Conservation (phyloP, 2,113 vertebrate species). For the Sitta europaea region DNA sequence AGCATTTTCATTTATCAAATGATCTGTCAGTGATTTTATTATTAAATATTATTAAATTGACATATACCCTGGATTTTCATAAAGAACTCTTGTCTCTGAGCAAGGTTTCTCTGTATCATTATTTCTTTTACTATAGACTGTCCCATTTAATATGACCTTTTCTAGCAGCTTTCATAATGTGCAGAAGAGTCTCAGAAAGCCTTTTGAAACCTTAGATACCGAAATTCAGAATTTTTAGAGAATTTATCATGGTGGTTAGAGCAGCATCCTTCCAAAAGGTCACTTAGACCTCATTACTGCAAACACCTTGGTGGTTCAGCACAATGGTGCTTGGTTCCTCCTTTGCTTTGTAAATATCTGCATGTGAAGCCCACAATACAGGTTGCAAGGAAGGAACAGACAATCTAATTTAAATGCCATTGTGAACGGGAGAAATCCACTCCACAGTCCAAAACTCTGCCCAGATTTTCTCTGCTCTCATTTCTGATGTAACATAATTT, state of each 20-base stretch:
- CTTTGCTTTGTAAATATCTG: not conserved
- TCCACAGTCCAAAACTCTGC: not conserved
- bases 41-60: not conserved
- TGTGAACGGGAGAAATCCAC: not conserved
- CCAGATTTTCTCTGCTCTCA: not conserved
- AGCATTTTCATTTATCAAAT: not conserved
- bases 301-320: not conserved
- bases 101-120: not conserved
- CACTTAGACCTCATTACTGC: not conserved
- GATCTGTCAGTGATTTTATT: not conserved
- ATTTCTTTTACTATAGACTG: not conserved
- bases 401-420: not conserved
- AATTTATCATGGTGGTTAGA: not conserved
- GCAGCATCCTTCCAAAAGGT: not conserved
- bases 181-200: not conserved
- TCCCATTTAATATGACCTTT: not conserved
- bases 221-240: not conserved
- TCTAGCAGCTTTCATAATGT: not conserved
- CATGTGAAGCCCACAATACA: not conserved
- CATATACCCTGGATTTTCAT: not conserved
- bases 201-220: not conserved
- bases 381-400: not conserved
- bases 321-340: not conserved
- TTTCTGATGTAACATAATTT: not conserved
- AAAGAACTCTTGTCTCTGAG: not conserved